Conservation (phyloP, 2,888 invertebrate genomes). For the Fissipunctia ypsillon region DNA sequence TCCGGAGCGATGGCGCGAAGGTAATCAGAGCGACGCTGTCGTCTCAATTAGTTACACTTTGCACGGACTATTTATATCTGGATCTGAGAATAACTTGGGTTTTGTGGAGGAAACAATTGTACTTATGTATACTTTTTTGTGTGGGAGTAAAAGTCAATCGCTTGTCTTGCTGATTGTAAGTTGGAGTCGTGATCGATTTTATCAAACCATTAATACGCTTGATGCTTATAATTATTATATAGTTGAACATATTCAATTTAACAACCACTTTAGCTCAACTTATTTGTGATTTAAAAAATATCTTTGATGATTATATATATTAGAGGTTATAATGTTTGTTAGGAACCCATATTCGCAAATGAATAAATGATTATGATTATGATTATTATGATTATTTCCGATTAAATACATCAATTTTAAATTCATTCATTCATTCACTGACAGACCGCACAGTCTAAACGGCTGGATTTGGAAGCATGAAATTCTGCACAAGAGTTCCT, state of each 20-base stretch:
- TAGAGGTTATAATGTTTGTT: too few species aligned
- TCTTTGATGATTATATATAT: too few species aligned
- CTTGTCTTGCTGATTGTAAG: neutral
- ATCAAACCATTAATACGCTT: too few species aligned
- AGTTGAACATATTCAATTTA: too few species aligned
- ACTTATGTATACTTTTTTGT: neutral
- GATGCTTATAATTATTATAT: too few species aligned
- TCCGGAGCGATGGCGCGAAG: conserved; percentile 19
- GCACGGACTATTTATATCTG: conserved; percentile 37
- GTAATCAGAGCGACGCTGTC: conserved; percentile 55
- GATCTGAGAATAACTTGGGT: conserved; percentile 15
- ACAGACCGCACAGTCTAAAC: neutral
- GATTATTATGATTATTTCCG: neutral
- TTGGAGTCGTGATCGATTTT: neutral
- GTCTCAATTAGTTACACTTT: conserved; percentile 46
- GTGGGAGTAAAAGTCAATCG: neutral
- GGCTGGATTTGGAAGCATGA: neutral
- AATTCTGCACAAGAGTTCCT: neutral
- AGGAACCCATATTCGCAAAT: too few species aligned
- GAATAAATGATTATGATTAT: too few species aligned
- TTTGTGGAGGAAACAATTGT: neutral
- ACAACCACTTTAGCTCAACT: neutral
- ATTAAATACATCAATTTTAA: neutral
- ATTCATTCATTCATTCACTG: neutral
- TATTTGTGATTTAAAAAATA: neutral